A percentile compares a stretch with the other conserved stretches of the same genome.
Conservation (phyloP, 1,140 invertebrate genomes). For the Drosophila lacertosa region DNA sequence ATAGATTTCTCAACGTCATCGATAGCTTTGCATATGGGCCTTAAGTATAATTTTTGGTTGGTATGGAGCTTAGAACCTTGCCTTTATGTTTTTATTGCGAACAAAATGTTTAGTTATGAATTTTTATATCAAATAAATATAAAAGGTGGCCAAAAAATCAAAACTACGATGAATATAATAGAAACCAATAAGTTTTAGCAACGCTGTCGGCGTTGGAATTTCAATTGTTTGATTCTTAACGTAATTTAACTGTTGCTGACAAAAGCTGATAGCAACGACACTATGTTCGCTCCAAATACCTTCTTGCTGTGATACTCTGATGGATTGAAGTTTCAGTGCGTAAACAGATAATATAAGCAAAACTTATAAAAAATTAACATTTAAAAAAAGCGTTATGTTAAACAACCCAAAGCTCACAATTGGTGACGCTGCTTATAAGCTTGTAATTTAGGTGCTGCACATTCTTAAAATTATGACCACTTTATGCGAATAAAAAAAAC, state of each 20-base stretch:
- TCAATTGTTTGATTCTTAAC: not conserved
- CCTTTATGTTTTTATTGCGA: not conserved
- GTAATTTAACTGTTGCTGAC: not conserved
- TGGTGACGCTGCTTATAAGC: no score
- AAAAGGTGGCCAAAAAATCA: not conserved
- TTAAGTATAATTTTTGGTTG: not conserved
- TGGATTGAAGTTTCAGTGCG: not conserved
- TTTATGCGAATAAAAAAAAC: no score
- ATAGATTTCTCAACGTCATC: slow-evolving; percentile 14
- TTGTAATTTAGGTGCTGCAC: no score
- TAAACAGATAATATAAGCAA: not conserved
- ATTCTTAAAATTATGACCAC: no score
- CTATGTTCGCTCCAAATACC: not conserved
- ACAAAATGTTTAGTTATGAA: not conserved
- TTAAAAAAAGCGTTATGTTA: no score
- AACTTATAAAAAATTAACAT: not conserved
- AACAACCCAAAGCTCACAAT: no score
- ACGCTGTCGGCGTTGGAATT: not conserved
- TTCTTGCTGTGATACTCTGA: not conserved
- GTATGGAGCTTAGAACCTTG: slow-evolving; percentile 6
- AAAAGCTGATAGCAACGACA: not conserved
- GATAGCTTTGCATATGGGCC: slow-evolving; percentile 8
- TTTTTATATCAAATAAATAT: not conserved
- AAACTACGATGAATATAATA: not conserved
- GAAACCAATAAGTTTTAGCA: not conserved